These are phyloP conservation scores for Aleiodes testaceus DNA, from an alignment of 2,888 invertebrate genomes.

Conservation along the genomic window DNA sequence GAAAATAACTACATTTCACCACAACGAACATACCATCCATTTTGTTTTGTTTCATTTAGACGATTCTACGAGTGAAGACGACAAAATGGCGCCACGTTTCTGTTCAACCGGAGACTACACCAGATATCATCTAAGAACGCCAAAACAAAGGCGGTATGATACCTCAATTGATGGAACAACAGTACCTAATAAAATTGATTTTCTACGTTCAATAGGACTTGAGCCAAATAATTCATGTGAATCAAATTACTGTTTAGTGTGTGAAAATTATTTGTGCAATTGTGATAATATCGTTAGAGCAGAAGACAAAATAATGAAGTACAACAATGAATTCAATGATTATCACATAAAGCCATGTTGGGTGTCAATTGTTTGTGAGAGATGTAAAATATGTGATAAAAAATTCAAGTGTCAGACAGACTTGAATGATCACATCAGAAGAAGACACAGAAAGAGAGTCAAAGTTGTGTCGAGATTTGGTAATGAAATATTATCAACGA, in stretches of 20 bases:
- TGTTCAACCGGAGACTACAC: neutral
- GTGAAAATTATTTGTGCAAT: neutral
- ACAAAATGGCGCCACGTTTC: conserved; percentile 45
- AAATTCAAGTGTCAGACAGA: conserved; percentile 60
- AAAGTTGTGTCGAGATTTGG: conserved; percentile 58
- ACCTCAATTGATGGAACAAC: conserved; percentile 30
- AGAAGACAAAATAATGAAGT: neutral
- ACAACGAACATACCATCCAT: conserved; percentile 17
- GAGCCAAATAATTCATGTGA: conserved; percentile 20
- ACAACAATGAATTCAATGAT: conserved; percentile 17
- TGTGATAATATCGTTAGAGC: neutral
- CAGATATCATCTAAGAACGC: conserved; percentile 11
- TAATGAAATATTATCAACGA: conserved; percentile 53
- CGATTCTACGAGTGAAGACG: conserved; percentile 8
- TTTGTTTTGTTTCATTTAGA: conserved; percentile 40
- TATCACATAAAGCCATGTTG: conserved; percentile 53
- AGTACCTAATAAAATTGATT: conserved; percentile 48
- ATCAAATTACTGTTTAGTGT: conserved; percentile 29
- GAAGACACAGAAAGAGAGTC: conserved; percentile 46
- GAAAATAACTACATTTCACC: neutral
- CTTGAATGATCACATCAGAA: conserved; percentile 48
- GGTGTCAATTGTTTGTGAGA: conserved; percentile 55
- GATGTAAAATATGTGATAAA: conserved; percentile 56
- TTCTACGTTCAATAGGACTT: conserved; percentile 53
- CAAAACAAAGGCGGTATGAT: neutral